Evolutionary conservation across 2,888 invertebrate species (phyloP), one percentile per base, ranked within the genome.

Genomic region (Tricholauxania praeusta): DNA sequence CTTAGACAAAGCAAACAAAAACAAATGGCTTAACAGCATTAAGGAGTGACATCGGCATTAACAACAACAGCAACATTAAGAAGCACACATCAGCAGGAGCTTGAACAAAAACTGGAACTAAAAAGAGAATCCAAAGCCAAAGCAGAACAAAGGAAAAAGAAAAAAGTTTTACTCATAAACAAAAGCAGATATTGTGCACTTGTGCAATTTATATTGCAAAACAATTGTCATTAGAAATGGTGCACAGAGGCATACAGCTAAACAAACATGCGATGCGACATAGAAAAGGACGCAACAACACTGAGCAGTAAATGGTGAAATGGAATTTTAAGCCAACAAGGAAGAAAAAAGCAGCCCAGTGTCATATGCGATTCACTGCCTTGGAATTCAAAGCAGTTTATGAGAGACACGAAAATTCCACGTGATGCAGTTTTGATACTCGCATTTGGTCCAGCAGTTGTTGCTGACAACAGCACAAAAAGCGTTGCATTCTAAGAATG

Each of bases 161-260:
- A 57, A 51, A 64, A n/a, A 51, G 79, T 51, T 79, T 81, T 80
- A 78, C 77, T 77, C 83, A 82, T 82, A 82, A 82, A 80, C 79
- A 81, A 80, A 83, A 80, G 79, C 83, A 81, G 82, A 84, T 85
- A 83, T 82, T 82, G 84, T 83, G 82, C 85, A 83, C 84, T 84
- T 82, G 84, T 84, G 80, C 81, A 82, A 82, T 85, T 84, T 85
- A 82, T 84, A 84, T 83, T 80, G 82, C 84, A 83, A 84, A 82
- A 81, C 84, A 83, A 83, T 85, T 85, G 84, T 82, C 82, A 84
- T 85, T 82, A 83, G 83, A 82, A 82, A 80, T 81, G 83, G 79
- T 79, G 80, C 81, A 83, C 51, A 59, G 22, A 14, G 17, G n/a
- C 17, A 65, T 39, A n/a, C 72, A 66, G 14, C 62, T 62, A 72